phyloP scores from a whole-genome alignment of 2,797 vertebrate species.

The Ctenosaura bakeri region DNA sequence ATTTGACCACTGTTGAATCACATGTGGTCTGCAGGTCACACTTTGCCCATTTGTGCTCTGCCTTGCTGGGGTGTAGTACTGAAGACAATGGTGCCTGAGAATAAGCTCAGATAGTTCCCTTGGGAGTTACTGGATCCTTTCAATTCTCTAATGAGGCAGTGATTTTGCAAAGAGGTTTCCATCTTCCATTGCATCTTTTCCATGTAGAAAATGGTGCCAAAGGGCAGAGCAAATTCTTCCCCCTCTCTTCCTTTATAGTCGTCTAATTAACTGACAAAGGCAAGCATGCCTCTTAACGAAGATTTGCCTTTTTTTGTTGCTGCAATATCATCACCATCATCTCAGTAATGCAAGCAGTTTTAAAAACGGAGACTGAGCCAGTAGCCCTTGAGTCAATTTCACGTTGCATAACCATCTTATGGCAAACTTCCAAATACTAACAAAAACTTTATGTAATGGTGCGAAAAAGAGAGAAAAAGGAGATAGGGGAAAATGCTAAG shows the following conservation, averaged over 20 bases:
- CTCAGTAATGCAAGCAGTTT: conserved; percentile 11
- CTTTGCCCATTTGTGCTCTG: no score
- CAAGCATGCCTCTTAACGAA: conserved; percentile 4
- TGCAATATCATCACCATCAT: background rate
- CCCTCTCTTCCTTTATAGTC: background rate
- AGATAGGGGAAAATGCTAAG: background rate
- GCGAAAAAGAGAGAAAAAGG: background rate
- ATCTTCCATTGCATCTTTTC: background rate
- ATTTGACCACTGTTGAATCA: no score
- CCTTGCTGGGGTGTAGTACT: no score
- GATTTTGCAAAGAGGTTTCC: background rate
- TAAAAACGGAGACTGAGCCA: background rate
- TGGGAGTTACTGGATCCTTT: background rate
- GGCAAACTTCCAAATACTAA: conserved; percentile 32
- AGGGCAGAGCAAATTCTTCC: background rate
- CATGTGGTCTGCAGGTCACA: no score
- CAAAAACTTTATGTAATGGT: conserved; percentile 36
- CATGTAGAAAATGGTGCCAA: background rate
- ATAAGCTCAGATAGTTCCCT: background rate
- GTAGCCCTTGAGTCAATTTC: conserved; percentile 14
- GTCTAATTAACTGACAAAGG: conserved; percentile 14
- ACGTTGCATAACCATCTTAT: conserved; percentile 27
- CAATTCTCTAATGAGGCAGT: background rate
- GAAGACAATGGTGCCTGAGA: background rate
- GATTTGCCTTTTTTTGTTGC: background rate